Conservation (phyloP, 2,113 vertebrate species). For the Bubalus kerabau region DNA sequence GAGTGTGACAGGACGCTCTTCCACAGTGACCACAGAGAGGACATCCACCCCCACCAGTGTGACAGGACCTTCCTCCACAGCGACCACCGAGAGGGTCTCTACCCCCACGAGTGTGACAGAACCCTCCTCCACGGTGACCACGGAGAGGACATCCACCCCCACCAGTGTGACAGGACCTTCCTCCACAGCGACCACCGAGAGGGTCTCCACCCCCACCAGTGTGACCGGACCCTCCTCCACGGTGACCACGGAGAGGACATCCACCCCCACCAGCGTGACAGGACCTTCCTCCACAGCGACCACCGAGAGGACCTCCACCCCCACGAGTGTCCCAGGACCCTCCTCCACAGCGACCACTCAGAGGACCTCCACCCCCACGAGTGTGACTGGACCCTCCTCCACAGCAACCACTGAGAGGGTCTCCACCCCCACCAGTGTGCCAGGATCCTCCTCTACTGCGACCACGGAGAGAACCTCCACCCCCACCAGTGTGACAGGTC, state of each 20-base stretch:
- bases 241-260: fast-evolving
- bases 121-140: too few species aligned
- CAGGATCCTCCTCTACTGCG: fast-evolving
- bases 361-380: fast-evolving
- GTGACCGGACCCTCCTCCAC: fast-evolving
- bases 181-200: fast-evolving
- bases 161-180: not conserved
- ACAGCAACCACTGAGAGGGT: fast-evolving
- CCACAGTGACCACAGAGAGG: fast-evolving
- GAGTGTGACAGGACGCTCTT: fast-evolving
- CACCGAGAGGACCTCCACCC: fast-evolving
- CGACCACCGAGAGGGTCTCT: fast-evolving
- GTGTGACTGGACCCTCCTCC: fast-evolving
- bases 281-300: fast-evolving
- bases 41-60: fast-evolving
- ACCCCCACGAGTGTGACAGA: not conserved
- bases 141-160: fast-evolving
- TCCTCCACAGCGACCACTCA: fast-evolving
- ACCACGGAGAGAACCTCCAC: fast-evolving
- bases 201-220: not conserved
- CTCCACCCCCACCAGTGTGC: fast-evolving
- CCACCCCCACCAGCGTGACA: too few species aligned
- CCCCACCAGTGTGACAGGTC: fast-evolving
- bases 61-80: fast-evolving
- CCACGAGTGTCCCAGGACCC: fast-evolving